These are phyloP conservation scores for Upupa epops DNA, from an alignment of 2,113 vertebrate genomes.

Conservation along the genomic window DNA sequence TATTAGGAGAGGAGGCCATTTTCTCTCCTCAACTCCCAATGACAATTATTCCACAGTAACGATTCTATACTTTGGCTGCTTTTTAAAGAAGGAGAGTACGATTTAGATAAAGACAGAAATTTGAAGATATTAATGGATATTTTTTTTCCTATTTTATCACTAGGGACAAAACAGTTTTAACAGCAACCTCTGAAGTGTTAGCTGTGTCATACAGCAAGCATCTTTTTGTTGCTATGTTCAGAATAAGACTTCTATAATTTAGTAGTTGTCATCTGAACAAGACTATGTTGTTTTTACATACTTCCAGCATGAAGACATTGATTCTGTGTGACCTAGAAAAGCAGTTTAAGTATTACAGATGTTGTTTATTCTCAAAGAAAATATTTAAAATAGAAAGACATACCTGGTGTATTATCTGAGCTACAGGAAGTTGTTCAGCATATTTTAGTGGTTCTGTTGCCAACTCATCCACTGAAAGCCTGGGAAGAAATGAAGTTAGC, in stretches of 20 bases:
- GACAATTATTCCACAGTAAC: slow-evolving; percentile 7
- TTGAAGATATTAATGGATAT: background rate
- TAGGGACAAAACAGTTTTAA: slow-evolving; percentile 17
- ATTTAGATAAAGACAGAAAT: slow-evolving; percentile 41
- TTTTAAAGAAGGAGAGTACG: slow-evolving; percentile 8
- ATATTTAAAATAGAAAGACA: slow-evolving; percentile 27
- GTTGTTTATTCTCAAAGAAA: slow-evolving; percentile 43
- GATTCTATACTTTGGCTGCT: background rate
- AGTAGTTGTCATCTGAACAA: slow-evolving; percentile 22
- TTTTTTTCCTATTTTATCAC: background rate
- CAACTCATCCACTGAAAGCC: slow-evolving; percentile 63
- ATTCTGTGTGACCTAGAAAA: slow-evolving; percentile 62
- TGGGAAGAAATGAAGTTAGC: slow-evolving; percentile 43
- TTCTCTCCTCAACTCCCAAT: background rate
- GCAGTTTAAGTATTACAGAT: slow-evolving; percentile 45
- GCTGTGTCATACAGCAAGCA: slow-evolving; percentile 23
- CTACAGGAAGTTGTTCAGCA: slow-evolving; percentile 93
- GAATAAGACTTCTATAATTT: slow-evolving; percentile 14
- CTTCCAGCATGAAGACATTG: slow-evolving; percentile 25
- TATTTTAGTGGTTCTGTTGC: slow-evolving; percentile 77
- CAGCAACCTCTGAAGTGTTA: slow-evolving; percentile 31
- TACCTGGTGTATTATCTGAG: slow-evolving; percentile 98
- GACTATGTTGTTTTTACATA: background rate
- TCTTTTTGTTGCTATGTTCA: slow-evolving; percentile 5
- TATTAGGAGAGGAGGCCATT: background rate